A percentile compares a stretch with the other conserved stretches of the same genome.
phyloP scores from a whole-genome alignment of 2,888 invertebrate genomes.

The Dusona sp. region DNA sequence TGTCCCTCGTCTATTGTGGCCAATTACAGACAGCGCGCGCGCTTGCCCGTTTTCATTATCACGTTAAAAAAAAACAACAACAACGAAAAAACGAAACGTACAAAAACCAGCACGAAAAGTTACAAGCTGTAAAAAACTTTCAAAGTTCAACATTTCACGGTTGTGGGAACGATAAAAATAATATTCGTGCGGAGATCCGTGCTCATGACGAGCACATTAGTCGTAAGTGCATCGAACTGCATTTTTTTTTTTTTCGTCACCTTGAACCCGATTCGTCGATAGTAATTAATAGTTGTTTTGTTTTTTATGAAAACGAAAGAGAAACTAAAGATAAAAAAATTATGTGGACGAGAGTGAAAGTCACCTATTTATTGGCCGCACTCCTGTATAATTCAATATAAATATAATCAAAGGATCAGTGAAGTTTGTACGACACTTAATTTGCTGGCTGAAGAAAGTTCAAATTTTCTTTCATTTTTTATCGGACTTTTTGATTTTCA shows the following conservation, averaged over 20 bases:
- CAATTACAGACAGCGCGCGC: background rate
- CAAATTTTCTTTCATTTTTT: background rate
- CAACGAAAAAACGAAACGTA: background rate
- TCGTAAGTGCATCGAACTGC: conserved; percentile 4
- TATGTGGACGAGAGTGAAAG: background rate
- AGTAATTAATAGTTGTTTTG: background rate
- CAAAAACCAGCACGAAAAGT: background rate
- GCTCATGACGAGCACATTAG: background rate
- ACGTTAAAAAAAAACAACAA: background rate
- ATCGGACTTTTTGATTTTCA: background rate
- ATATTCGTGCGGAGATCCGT: background rate
- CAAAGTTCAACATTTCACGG: background rate
- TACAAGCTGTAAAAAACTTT: background rate
- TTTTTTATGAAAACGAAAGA: background rate
- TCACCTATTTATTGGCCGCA: background rate
- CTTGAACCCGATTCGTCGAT: background rate
- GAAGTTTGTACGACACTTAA: background rate
- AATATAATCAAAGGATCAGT: background rate
- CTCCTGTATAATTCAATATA: background rate
- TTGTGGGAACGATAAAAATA: background rate
- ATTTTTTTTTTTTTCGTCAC: background rate
- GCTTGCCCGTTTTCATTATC: background rate
- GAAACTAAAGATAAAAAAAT: background rate
- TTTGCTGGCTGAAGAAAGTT: background rate
- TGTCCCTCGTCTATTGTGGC: conserved; percentile 3